Conservation (phyloP, 2,888 invertebrate species). For the Loripinus fragilis region DNA sequence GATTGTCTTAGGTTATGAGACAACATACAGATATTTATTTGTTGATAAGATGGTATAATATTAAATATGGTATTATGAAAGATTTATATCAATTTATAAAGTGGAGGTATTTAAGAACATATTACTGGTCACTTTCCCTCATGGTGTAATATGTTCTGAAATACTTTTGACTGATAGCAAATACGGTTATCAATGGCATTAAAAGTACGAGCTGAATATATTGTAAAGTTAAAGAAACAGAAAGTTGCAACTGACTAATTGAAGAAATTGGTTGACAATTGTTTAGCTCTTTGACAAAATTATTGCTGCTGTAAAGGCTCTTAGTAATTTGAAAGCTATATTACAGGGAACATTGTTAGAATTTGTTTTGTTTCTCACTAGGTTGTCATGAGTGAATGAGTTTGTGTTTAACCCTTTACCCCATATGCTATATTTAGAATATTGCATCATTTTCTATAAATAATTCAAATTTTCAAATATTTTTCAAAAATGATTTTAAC, state of each 20-base stretch:
- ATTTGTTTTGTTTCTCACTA: constrained; percentile 54
- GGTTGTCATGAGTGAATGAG: constrained; percentile 55
- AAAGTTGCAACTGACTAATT: constrained; percentile 8
- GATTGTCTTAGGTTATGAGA: constrained; percentile 30
- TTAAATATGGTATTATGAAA: constrained; percentile 52
- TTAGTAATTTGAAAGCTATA: constrained; percentile 50
- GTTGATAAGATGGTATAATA: constrained; percentile 51
- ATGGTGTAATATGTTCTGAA: constrained; percentile 38
- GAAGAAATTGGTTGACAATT: constrained; percentile 13
- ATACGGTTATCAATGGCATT: constrained; percentile 51
- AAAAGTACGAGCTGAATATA: constrained; percentile 49
- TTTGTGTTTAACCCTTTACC: no score
- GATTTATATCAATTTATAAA: constrained; percentile 48
- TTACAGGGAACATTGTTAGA: constrained; percentile 43
- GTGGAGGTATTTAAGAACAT: constrained; percentile 26
- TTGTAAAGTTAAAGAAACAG: constrained; percentile 27
- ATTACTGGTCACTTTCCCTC: constrained; percentile 30
- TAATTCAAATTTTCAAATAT: no score
- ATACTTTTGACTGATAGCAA: constrained; percentile 41
- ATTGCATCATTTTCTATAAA: no score
- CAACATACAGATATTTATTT: constrained; percentile 48
- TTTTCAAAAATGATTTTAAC: no score
- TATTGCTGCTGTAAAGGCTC: constrained; percentile 23
- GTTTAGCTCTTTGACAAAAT: constrained; percentile 22
- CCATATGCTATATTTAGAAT: no score